phyloP scores from a whole-genome alignment of 2,797 vertebrate genomes.

The Poecilia velifera region DNA sequence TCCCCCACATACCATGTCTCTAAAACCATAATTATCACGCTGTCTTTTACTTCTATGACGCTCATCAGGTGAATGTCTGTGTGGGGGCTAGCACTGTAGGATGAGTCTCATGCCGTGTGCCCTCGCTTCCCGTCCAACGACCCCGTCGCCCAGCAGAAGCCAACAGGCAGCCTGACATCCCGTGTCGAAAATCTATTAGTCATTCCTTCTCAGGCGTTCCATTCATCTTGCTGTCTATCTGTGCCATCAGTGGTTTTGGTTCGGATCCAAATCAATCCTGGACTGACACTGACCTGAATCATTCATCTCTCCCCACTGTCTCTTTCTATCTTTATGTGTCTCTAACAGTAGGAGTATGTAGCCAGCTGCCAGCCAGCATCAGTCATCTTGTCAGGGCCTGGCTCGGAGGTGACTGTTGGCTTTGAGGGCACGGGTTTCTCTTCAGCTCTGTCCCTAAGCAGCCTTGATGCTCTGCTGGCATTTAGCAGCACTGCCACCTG shows the following conservation, averaged over 20 bases:
- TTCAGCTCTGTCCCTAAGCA: constrained; percentile 55
- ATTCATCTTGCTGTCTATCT: constrained; percentile 75
- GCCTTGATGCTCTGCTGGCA: constrained; percentile 40
- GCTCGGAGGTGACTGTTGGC: constrained; percentile 64
- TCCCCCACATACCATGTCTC: constrained; percentile 18
- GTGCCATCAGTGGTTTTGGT: constrained; percentile 80
- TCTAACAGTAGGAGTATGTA: constrained; percentile 75
- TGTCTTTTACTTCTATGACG: constrained; percentile 18
- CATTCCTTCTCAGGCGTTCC: constrained; percentile 66
- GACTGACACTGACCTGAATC: constrained; percentile 75
- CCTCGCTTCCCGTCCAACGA: constrained; percentile 35
- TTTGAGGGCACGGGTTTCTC: constrained; percentile 65
- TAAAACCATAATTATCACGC: constrained; percentile 17
- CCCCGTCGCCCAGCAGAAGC: constrained; percentile 63
- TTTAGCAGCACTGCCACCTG: constrained; percentile 38
- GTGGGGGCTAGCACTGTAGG: constrained; percentile 32
- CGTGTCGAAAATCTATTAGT: constrained; percentile 76
- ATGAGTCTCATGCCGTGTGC: constrained; percentile 22
- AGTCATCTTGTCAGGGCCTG: constrained; percentile 76
- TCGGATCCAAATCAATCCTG: constrained; percentile 79
- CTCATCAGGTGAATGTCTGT: constrained; percentile 42
- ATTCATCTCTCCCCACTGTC: constrained; percentile 75
- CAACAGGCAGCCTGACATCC: constrained; percentile 70
- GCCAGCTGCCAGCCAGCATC: constrained; percentile 77
- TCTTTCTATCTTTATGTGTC: constrained; percentile 69